Conservation (phyloP, 2,113 vertebrate species). For the Capricornis sumatraensis region DNA sequence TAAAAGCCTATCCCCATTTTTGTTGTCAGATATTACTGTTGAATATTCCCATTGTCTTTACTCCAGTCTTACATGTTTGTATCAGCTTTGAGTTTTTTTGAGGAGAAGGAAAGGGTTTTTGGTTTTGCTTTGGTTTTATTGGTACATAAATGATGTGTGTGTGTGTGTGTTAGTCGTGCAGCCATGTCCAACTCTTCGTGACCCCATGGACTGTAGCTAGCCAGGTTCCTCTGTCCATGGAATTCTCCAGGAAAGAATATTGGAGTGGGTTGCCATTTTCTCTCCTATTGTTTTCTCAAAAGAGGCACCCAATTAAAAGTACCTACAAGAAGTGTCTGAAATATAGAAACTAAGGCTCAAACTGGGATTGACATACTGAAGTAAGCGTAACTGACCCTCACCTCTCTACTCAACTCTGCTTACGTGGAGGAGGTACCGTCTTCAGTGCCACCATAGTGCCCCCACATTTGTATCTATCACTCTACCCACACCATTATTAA, state of each 20-base stretch:
- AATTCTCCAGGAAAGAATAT: background rate
- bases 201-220: background rate
- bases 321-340: background rate
- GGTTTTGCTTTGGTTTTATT: background rate
- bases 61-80: background rate
- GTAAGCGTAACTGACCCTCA: background rate
- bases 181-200: background rate
- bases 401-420: background rate
- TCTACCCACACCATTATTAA: no score
- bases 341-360: background rate
- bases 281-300: background rate
- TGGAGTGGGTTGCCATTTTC: background rate
- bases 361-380: background rate
- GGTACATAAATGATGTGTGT: background rate
- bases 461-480: background rate
- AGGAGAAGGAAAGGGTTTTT: accelerated
- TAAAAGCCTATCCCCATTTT: background rate
- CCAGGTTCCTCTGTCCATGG: background rate
- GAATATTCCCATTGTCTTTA: background rate
- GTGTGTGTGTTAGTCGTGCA: background rate
- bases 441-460: background rate
- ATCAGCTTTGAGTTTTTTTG: background rate
- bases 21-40: background rate
- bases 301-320: background rate
- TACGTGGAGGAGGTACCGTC: background rate